Base-by-base conservation (phyloP, 2,797 vertebrate genomes). In the Heterohyrax brucei region DNA sequence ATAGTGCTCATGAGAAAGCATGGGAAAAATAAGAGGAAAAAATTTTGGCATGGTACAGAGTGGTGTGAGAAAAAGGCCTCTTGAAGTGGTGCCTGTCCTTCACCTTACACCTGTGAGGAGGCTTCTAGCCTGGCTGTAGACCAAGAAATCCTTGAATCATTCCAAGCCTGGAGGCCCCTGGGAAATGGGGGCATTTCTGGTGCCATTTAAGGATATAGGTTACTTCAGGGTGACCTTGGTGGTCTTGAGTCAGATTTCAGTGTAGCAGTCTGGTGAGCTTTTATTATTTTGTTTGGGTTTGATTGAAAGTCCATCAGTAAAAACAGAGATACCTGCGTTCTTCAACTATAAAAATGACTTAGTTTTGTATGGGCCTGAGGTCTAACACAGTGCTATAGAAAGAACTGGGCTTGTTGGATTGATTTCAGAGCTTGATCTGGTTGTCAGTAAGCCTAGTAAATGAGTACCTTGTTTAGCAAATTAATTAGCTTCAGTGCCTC, bases 141-240 rank as follows among this genome's bases (percentile, higher is more conserved):
- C 78, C 59, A 92, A 85, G 26, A 80, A 72, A 95, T 93, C 84
- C 70, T 79, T 91, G 53, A 76, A 21, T 96, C 75, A 48, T 80
- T 85, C 79, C 64, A 86, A 86, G 83, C 76, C 77, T 75, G 61
- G n/a, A 89, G 76, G 59, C 72, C 68, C 77, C n/a, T 64, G n/a
- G 89, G 87, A 96, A 95, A 53, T 73, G 64, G 90, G 62, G 68
- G 66, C 46, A 64, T 94, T 96, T 70, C 50, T 96, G n/a, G 59
- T 86, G 80, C 91, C 87, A 82, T 24, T 64, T 62, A 73, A 92
- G 33, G 78, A 68, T 85, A 14, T 53, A 85, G 86, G 76, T 95
- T 92, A 89, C 82, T 76, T 90, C 59, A 87, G 87, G 75, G 81
- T 97, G 80, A 96, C 96, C 81, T 96, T 90, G 77, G 33, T 93